Percentiles rank a stretch among this genome's conserved stretches.
Conservation (phyloP, 1,140 invertebrate genomes). For the Sogatella furcifera region DNA sequence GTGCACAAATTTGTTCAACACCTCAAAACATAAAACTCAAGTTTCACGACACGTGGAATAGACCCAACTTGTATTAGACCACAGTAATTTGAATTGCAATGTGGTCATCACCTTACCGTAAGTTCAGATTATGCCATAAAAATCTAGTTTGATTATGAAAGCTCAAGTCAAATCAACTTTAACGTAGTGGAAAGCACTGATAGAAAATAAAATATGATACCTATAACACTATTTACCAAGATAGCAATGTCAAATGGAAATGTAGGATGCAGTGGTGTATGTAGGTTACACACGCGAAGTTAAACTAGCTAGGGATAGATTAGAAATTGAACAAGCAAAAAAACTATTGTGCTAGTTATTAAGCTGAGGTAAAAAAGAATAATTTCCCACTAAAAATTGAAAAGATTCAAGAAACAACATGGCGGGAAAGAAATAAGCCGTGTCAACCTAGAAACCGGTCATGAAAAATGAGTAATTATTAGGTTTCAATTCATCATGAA, state of each 20-base stretch:
- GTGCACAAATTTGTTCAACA: neutral
- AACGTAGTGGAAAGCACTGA: neutral
- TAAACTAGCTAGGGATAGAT: neutral
- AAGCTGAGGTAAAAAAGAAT: too few relatives aligned
- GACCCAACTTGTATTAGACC: too few relatives aligned
- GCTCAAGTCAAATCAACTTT: too few relatives aligned
- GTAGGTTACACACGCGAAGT: neutral
- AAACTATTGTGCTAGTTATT: too few relatives aligned
- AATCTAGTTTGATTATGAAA: too few relatives aligned
- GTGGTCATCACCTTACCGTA: too few relatives aligned
- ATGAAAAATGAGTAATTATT: neutral
- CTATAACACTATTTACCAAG: neutral
- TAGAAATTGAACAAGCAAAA: too few relatives aligned
- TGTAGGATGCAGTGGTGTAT: neutral
- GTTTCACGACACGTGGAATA: too few relatives aligned
- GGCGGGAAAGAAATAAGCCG: conserved; percentile 16
- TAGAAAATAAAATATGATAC: neutral
- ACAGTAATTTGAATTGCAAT: too few relatives aligned
- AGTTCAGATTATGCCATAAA: too few relatives aligned
- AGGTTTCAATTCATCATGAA: neutral
- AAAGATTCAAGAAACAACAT: conserved; percentile 16
- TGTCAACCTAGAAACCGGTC: conserved; percentile 20
- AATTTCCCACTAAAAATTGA: too few relatives aligned
- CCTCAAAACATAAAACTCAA: too few relatives aligned
- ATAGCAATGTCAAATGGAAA: neutral